phyloP scores from a whole-genome alignment of 2,113 vertebrate genomes.

The Hippocampus zosterae region DNA sequence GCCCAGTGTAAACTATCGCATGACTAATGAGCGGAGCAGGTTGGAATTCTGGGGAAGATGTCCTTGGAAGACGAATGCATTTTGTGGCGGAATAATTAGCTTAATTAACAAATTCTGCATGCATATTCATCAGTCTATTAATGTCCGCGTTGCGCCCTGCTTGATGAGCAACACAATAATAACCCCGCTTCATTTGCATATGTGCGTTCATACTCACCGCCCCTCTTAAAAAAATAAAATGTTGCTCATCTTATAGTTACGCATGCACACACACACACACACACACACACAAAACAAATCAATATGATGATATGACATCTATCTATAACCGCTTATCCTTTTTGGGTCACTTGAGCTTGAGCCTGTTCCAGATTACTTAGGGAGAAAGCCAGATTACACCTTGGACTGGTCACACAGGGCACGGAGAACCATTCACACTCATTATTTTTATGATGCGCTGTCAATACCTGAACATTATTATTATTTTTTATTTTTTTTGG shows the following conservation, averaged over 20 bases:
- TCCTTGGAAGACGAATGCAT: slow-evolving; percentile 99
- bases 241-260: background rate
- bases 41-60: slow-evolving; percentile 99
- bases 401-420: too few relatives aligned
- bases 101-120: slow-evolving; percentile 91
- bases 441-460: background rate
- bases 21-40: slow-evolving; percentile 97
- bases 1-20: slow-evolving; percentile 85
- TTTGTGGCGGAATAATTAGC: slow-evolving; percentile 99
- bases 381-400: background rate
- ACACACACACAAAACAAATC: background rate
- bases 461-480: too few relatives aligned
- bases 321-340: too few relatives aligned
- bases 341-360: too few relatives aligned
- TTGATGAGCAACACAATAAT: slow-evolving; percentile 98
- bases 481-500: too few relatives aligned
- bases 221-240: slow-evolving; percentile 42
- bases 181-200: slow-evolving; percentile 97
- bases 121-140: slow-evolving; percentile 95
- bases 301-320: background rate
- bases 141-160: slow-evolving; percentile 92
- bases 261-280: background rate
- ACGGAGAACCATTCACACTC: too few relatives aligned
- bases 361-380: too few relatives aligned
- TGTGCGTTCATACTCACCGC: slow-evolving; percentile 79